phyloP scores from a whole-genome alignment of 30 jellyfish, hydroid and myxozoan genomes.

The Turritopsis rubra region DNA sequence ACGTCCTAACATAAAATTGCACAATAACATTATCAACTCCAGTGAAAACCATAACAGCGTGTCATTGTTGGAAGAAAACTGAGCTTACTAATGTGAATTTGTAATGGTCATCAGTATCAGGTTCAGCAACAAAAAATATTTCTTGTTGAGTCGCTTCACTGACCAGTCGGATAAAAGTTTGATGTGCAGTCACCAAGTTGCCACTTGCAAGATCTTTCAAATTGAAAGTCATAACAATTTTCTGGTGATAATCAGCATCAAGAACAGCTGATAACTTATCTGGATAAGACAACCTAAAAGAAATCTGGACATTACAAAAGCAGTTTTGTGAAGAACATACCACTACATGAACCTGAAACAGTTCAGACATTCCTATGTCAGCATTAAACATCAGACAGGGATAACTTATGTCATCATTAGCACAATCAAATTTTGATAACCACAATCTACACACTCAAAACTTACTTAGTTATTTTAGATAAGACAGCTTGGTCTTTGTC shows the following conservation, averaged over 20 bases:
- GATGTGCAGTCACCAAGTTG: constrained; percentile 61
- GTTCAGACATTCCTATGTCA: constrained; percentile 1
- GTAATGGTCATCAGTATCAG: constrained; percentile 77
- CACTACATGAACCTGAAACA: not conserved
- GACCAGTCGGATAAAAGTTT: constrained; percentile 70
- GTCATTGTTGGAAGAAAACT: not conserved
- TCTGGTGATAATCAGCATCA: constrained; percentile 94
- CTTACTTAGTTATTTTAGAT: not conserved
- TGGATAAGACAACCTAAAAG: constrained; percentile 61
- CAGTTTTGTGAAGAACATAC: not conserved
- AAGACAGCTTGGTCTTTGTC: constrained; percentile 74
- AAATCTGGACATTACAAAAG: not conserved
- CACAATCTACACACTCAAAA: not conserved
- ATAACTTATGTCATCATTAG: constrained; percentile 8
- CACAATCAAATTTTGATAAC: not conserved
- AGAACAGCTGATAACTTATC: constrained; percentile 34
- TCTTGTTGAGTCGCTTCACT: constrained; percentile 77
- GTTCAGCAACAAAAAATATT: constrained; percentile 88
- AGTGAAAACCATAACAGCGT: too few relatives aligned
- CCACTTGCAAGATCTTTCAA: constrained; percentile 55
- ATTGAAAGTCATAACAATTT: constrained; percentile 64
- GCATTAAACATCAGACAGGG: constrained; percentile 10
- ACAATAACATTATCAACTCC: too few relatives aligned
- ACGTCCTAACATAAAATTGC: constrained; percentile 45
- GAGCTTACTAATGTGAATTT: constrained; percentile 56